Evolutionary conservation across 2,888 invertebrate species (phyloP), one percentile per base, ranked within the genome.

Genomic region (Epinotia bilunana): DNA sequence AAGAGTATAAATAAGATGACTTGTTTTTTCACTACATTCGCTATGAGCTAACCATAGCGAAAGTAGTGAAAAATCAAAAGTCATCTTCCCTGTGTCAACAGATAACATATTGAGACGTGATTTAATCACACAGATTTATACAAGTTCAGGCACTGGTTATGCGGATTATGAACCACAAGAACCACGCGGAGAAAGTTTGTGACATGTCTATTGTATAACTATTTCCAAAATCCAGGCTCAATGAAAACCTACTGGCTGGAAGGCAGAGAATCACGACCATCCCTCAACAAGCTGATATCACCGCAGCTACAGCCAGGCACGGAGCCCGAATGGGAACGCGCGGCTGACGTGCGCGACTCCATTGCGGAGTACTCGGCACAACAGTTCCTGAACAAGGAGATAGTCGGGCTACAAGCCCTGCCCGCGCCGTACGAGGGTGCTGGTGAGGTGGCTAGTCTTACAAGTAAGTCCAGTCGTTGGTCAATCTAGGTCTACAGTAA

Each of bases 201-300:
- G n/a, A n/a, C 2, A 20, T 2, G 23, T 28, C 23, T 28, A 28
- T 28, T 28, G 23, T 39, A 7, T 9, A n/a, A n/a, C n/a, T n/a
- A 39, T 39, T 39, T 39, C 9, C 39, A 39, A 33, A 33, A 39
- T 84, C 83, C 86, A 97, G 97, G 97, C 67, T 94, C 95, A 72
- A 98, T 98, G 98, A 98, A 98, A 90, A 98, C 98, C 0, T 98
- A 97, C 87, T 98, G 98, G 98, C 90, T 98, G 73, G 95, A 96
- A 84, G 96, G 96, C 55, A 95, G 97, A 70, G 96, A 97, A 81
- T 95, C 95, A 58, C 94, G 97, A 39, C 93, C 95, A 4, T 95
- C 95, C 57, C 87, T 94, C 7, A 90, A 88, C 72, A 94, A 93
- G 80, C 85, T 90, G 78, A 92, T 89, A 81, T 91, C 90, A 0